Conservation (phyloP, 2,797 vertebrate genomes). For the Cyclura pinguis region DNA sequence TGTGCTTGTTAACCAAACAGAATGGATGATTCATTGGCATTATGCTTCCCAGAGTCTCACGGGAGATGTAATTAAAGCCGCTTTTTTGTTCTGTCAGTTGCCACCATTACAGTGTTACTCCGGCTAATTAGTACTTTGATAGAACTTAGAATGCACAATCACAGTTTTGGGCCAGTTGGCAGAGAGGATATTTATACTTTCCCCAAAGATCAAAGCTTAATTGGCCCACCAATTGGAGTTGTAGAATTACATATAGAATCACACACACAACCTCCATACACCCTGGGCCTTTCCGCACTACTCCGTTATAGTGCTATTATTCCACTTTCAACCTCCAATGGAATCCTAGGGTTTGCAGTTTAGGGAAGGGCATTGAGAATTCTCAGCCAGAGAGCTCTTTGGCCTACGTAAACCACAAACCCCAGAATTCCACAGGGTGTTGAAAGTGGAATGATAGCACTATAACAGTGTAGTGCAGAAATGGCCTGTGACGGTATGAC, state of each 20-base stretch:
- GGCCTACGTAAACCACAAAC: too few relatives aligned
- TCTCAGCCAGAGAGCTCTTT: too few relatives aligned
- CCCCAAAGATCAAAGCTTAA: background rate
- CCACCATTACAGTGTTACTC: background rate
- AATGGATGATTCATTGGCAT: background rate
- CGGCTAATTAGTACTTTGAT: conserved; percentile 16
- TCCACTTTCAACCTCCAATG: too few relatives aligned
- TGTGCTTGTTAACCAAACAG: conserved; percentile 34
- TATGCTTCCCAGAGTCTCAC: background rate
- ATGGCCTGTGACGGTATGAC: too few relatives aligned
- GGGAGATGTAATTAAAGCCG: background rate
- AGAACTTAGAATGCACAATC: background rate
- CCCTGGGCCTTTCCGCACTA: too few relatives aligned
- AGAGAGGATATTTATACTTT: background rate
- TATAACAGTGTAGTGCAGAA: too few relatives aligned
- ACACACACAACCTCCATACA: too few relatives aligned
- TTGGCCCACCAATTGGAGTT: background rate
- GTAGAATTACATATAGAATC: background rate
- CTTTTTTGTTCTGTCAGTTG: background rate
- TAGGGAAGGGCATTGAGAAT: too few relatives aligned
- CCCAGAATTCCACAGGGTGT: too few relatives aligned
- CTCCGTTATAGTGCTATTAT: too few relatives aligned
- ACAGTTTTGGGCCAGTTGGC: background rate
- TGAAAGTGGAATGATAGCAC: too few relatives aligned
- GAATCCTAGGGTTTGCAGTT: too few relatives aligned